Evolutionary conservation across 2,888 invertebrate species (phyloP).

Genomic region (Drosophila macrospina): DNA sequence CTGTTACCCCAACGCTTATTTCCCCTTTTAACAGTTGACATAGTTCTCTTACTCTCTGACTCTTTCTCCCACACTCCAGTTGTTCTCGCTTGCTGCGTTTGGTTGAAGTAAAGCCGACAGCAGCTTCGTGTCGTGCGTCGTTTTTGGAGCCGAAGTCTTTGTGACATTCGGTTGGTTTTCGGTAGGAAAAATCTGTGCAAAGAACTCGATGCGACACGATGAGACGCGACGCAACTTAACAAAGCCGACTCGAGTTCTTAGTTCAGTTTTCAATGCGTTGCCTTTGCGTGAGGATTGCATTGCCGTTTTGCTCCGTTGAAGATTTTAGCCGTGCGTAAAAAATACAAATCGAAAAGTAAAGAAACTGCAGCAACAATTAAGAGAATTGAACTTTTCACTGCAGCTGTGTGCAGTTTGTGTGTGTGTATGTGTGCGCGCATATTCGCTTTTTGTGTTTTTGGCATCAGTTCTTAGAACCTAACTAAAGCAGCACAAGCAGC

Average conservation of each 20-base stretch:
- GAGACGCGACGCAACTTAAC: constrained; percentile 41
- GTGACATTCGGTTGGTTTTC: constrained; percentile 30
- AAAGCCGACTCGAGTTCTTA: constrained; percentile 29
- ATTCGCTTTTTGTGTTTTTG: constrained; percentile 51
- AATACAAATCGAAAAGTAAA: constrained; percentile 26
- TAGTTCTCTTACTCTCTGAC: constrained; percentile 21
- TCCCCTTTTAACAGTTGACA: constrained; percentile 37
- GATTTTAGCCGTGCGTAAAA: constrained; percentile 36
- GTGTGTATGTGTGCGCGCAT: constrained; percentile 38
- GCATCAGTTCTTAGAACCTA: constrained; percentile 43
- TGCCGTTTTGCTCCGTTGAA: constrained; percentile 20
- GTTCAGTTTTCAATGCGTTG: constrained; percentile 77
- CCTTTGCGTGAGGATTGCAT: constrained; percentile 65
- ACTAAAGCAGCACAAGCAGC: constrained; percentile 1
- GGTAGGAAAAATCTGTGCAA: constrained; percentile 50
- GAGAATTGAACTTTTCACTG: constrained; percentile 30
- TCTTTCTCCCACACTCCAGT: not conserved
- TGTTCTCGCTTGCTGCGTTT: constrained; percentile 32
- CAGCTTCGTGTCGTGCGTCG: constrained; percentile 41
- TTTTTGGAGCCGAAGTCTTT: constrained; percentile 18
- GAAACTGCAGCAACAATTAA: constrained; percentile 47
- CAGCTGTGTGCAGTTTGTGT: constrained; percentile 18
- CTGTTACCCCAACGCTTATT: not conserved
- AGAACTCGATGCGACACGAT: constrained; percentile 25
- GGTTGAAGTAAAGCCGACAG: constrained; percentile 18